Evolutionary conservation across 2,113 vertebrate genomes (phyloP), one percentile per base, ranked within the genome.

Genomic region (Microcebus ravelobensis): DNA sequence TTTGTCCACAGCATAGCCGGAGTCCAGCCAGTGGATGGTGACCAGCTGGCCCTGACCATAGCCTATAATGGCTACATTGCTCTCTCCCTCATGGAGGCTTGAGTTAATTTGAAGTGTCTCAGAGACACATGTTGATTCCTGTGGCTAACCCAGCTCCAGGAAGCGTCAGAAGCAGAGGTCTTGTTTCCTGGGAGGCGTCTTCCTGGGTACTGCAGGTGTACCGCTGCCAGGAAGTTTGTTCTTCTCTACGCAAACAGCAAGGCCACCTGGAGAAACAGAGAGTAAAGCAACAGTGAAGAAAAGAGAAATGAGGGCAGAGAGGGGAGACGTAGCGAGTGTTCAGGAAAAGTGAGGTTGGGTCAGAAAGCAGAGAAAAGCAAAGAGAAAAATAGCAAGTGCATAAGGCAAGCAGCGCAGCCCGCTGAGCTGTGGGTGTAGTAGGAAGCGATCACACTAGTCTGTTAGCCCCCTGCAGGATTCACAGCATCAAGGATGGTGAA

Each of bases 181-280:
- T 79, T 63, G 9, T 82, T 93, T 97, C 61, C 77, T 77, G 57
- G 67, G 65, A 79, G 36, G 77, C 42, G 27, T 45, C 85, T 96
- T 96, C 77, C 85, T 94, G 71, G 63, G 42, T 31, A 29, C 25
- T 4, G 23, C 39, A 42, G 21, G 21, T 13, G 36, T 88, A 52
- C 36, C 57, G 73, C 91, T 92, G 39, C 21, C 68, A 63, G 67
- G 15, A 94, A 73, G 48, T 91, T 25, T 52, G 50, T 29, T 79
- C 39, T 95, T 96, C 50, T 1, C 9, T 50, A 48, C 23, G 27
- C 31, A 90, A 81, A 70, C 18, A 70, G 42, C 34, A 55, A 48
- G 31, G 39, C 42, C 5, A 20, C 45, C 15, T 6, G 36, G 94
- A 91, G 68, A 90, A 27, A 67, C 34, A 45, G 31, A 79, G 50